These are phyloP conservation scores for Venusia cambrica DNA, from an alignment of 2,888 invertebrate genomes.

Conservation along the genomic window DNA sequence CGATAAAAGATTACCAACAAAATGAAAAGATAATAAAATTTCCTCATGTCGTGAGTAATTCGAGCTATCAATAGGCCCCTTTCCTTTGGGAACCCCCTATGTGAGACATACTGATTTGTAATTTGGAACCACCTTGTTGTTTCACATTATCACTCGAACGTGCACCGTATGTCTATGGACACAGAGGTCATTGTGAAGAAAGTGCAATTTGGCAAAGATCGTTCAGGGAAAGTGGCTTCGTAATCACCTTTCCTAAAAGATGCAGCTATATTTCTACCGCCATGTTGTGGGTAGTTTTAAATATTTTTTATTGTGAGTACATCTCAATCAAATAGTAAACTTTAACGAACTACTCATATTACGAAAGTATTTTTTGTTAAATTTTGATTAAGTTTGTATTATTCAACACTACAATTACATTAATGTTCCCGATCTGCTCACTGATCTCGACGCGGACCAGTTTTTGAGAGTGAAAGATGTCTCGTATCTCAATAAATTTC, in stretches of 20 bases:
- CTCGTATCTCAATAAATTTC: no score
- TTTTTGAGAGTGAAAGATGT: no score
- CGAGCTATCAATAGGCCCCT: constrained; percentile 40
- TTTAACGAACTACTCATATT: no score
- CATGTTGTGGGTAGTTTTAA: constrained; percentile 14
- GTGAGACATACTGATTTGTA: constrained; percentile 41
- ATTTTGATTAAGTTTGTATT: no score
- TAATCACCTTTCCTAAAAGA: constrained; percentile 27
- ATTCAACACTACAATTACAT: no score
- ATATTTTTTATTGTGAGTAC: no score
- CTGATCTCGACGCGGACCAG: no score
- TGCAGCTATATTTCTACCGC: constrained; percentile 20
- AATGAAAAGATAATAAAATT: constrained; percentile 33
- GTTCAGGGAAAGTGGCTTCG: constrained; percentile 24
- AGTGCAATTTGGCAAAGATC: constrained; percentile 11
- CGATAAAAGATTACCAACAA: constrained; percentile 9
- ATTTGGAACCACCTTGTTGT: constrained; percentile 33
- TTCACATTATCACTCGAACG: constrained; percentile 3
- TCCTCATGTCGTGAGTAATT: constrained; percentile 30
- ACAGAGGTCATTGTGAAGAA: constrained; percentile 4
- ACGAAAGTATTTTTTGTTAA: no score
- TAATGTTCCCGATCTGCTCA: no score
- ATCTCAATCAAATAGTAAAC: no score
- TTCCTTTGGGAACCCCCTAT: constrained; percentile 30
- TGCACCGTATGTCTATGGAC: constrained; percentile 2